phyloP scores from a whole-genome alignment of 2,888 invertebrate species.

The Erebia aethiops region DNA sequence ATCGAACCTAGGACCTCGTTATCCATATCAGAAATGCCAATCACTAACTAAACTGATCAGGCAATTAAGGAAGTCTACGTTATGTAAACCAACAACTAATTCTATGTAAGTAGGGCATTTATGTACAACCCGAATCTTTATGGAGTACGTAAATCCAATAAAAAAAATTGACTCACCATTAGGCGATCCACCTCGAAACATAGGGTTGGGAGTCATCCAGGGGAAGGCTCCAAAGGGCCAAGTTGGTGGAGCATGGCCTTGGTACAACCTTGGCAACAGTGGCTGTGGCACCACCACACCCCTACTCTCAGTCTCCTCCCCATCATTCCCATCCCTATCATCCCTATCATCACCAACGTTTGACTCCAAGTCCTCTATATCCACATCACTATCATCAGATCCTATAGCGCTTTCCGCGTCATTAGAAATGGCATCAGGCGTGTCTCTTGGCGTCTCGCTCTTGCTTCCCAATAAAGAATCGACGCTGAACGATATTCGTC shows the following conservation, averaged over 20 bases:
- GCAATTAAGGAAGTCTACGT: too few species aligned
- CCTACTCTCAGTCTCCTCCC: slow-evolving; percentile 71
- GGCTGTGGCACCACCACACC: slow-evolving; percentile 87
- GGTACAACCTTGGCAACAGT: slow-evolving; percentile 83
- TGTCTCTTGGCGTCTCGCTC: slow-evolving; percentile 60
- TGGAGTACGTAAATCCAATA: not conserved
- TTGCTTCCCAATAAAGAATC: slow-evolving; percentile 84
- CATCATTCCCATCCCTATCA: slow-evolving; percentile 71
- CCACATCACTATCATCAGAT: slow-evolving; percentile 77
- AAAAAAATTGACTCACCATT: slow-evolving; percentile 75
- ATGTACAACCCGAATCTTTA: too few species aligned
- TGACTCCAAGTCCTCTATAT: slow-evolving; percentile 75
- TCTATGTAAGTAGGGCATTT: too few species aligned
- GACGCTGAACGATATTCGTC: slow-evolving; percentile 89
- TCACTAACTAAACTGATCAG: too few species aligned
- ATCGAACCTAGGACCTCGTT: too few species aligned
- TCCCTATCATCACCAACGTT: slow-evolving; percentile 72
- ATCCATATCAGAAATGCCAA: too few species aligned
- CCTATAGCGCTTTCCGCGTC: slow-evolving; percentile 72
- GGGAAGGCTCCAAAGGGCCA: slow-evolving; percentile 87
- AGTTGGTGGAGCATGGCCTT: slow-evolving; percentile 78
- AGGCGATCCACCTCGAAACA: slow-evolving; percentile 83
- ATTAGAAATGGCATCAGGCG: slow-evolving; percentile 64
- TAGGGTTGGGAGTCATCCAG: slow-evolving; percentile 85
- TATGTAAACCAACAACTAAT: too few species aligned